These are phyloP conservation scores for Rhimphoctona megacephalus DNA, from an alignment of 2,888 invertebrate genomes.

Conservation along the genomic window DNA sequence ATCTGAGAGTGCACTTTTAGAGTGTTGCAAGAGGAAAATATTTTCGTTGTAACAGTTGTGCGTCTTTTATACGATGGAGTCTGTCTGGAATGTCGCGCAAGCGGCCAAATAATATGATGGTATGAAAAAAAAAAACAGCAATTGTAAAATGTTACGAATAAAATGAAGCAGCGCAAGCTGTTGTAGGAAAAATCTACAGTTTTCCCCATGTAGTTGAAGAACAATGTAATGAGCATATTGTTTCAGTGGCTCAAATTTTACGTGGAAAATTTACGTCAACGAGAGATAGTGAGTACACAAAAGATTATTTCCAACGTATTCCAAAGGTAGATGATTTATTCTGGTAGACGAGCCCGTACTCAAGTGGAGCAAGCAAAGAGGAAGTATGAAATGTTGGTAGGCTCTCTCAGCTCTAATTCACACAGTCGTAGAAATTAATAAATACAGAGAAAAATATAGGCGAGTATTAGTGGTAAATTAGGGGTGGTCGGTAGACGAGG, in stretches of 20 bases:
- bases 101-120: conserved; percentile 58
- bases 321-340: conserved; percentile 52
- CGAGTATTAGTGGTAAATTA: conserved; percentile 65
- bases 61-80: conserved; percentile 52
- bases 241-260: conserved; percentile 45
- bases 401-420: conserved; percentile 48
- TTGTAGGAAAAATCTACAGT: conserved; percentile 41
- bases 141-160: conserved; percentile 7
- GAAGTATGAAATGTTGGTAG: conserved; percentile 51
- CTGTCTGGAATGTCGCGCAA: conserved; percentile 57
- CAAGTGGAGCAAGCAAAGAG: conserved; percentile 8
- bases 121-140: conserved; percentile 25
- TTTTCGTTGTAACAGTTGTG: conserved; percentile 36
- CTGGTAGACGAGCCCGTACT: conserved; percentile 13
- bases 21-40: conserved; percentile 13
- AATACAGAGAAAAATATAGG: conserved; percentile 51
- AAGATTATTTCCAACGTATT: conserved; percentile 49
- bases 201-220: neutral
- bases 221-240: conserved; percentile 37
- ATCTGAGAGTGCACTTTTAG: conserved; percentile 50
- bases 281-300: conserved; percentile 46
- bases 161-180: conserved; percentile 27
- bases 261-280: conserved; percentile 52
- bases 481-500: conserved; percentile 36
- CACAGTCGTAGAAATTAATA: conserved; percentile 59